Conservation (phyloP, 2,113 vertebrate genomes). For the Pithys albifrons region DNA sequence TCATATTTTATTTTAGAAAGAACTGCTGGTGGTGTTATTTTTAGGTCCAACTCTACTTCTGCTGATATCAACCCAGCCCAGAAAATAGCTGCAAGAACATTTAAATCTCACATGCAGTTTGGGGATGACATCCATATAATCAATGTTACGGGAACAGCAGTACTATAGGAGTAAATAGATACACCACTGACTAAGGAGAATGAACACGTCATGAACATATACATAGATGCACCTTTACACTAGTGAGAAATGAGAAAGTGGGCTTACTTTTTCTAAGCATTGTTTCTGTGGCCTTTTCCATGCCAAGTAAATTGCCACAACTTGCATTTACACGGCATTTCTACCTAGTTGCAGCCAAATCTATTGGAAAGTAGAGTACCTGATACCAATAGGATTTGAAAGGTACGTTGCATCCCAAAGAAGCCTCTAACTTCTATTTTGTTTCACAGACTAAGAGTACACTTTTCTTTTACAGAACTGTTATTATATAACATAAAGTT, state of each 20-base stretch:
- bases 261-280: neutral
- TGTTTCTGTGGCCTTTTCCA: constrained; percentile 15
- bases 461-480: constrained; percentile 23
- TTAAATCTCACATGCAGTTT: neutral
- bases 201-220: neutral
- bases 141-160: neutral
- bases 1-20: constrained; percentile 9
- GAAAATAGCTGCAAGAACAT: constrained; percentile 10
- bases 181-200: neutral
- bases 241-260: neutral
- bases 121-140: neutral
- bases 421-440: neutral
- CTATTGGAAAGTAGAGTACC: neutral
- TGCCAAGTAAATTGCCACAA: neutral
- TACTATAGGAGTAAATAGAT: neutral
- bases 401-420: neutral
- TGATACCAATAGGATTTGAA: constrained; percentile 11
- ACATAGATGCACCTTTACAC: neutral
- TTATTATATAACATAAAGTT: constrained; percentile 31
- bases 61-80: constrained; percentile 5
- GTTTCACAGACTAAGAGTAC: neutral
- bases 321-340: constrained; percentile 30
- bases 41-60: constrained; percentile 3
- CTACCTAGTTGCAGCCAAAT: neutral
- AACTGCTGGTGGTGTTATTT: constrained; percentile 25